Evolutionary conservation across 1,140 invertebrate species (phyloP), one percentile per base, ranked within the genome.

Genomic region (Paracyclopina nana): DNA sequence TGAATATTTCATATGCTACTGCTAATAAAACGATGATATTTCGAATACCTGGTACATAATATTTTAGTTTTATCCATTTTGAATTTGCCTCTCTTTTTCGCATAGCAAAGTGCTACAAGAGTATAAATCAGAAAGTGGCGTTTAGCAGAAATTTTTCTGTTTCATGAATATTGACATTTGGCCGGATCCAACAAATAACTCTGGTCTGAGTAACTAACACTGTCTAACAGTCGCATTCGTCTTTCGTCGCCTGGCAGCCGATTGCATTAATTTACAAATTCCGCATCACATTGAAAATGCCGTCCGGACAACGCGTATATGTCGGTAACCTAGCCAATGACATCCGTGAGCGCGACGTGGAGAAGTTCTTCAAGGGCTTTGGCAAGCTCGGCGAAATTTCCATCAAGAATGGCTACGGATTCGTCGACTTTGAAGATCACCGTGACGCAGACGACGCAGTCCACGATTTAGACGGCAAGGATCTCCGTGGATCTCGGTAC

Each of bases 381-480:
- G 92, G 92, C 57, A 75, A 83, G 61, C 88, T 96, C 61, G 76
- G 85, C 28, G 56, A 59, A 24, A 53, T 55, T 18, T 30, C 57
- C 18, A 49, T 59, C 6, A 58, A 59, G 43, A 57, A 57, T 53
- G 56, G 56, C 27, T 59, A 57, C 53, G 58, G 55, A 6, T 59
- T 59, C 56, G 57, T 58, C 49, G 92, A 97, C 74, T 97, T 97
- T 70, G 91, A 96, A 65, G 87, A 95, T 66, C 81, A 87, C 62
- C 76, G 90, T 66, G 92, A 97, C 74, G 92, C 92, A 40, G 90
- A 96, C 67, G 92, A 97, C 73, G 92, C 91, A 22, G 86, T 95
- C 1, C 94, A 95, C 70, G 91, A 96, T 65, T 66, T 96, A 54
- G 95, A 97, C 71, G 91, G 91, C 30, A 91, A 91, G 69, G 87